phyloP scores from a whole-genome alignment of 1,140 invertebrate genomes.

The Dendrolimus punctatus region DNA sequence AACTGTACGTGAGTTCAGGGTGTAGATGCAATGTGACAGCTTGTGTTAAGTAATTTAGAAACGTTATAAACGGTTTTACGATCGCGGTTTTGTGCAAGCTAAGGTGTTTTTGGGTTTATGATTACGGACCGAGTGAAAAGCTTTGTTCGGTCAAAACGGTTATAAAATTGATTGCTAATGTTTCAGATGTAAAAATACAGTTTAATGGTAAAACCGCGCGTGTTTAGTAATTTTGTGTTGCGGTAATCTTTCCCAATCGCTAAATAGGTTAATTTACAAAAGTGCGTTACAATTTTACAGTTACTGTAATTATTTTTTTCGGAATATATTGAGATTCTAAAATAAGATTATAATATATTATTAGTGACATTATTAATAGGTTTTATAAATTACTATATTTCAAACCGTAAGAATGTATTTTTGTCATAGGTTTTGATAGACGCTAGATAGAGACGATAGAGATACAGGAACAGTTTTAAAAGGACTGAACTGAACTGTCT shows the following conservation, averaged over 20 bases:
- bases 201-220: conserved; percentile 30
- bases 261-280: too few species aligned
- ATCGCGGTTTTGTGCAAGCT: conserved; percentile 58
- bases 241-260: conserved; percentile 1
- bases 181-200: conserved; percentile 14
- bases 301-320: too few species aligned
- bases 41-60: conserved; percentile 59
- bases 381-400: too few species aligned
- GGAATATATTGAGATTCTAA: too few species aligned
- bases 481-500: too few species aligned
- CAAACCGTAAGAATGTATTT: too few species aligned
- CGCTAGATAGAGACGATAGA: too few species aligned
- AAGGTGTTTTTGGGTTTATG: conserved; percentile 65
- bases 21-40: conserved; percentile 46
- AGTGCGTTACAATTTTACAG: too few species aligned
- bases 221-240: conserved; percentile 23
- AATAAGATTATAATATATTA: too few species aligned
- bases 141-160: conserved; percentile 54
- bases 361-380: too few species aligned
- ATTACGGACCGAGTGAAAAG: conserved; percentile 53
- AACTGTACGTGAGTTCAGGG: conserved; percentile 34
- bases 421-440: too few species aligned
- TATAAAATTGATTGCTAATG: conserved; percentile 50
- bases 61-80: conserved; percentile 52
- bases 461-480: too few species aligned